Evolutionary conservation across 2,113 vertebrate species (phyloP).

Genomic region (Xenopus laevis): DNA sequence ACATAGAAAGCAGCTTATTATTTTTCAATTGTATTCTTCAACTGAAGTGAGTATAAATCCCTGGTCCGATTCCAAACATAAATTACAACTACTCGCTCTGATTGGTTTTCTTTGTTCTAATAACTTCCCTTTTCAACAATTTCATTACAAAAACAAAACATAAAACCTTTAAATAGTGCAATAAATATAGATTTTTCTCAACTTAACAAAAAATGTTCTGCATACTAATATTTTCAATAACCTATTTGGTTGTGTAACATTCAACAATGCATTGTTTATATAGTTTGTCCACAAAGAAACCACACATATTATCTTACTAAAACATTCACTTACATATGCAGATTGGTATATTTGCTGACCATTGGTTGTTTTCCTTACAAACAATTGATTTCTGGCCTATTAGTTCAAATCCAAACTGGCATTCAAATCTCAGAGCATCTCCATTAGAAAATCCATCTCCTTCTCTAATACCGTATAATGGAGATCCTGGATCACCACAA

Average conservation of each 20-base stretch:
- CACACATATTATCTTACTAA: background rate
- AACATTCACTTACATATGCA: constrained; percentile 90
- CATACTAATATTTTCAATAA: too few relatives aligned
- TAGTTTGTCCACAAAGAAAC: too few relatives aligned
- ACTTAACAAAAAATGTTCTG: too few relatives aligned
- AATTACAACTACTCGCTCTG: background rate
- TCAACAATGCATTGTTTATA: too few relatives aligned
- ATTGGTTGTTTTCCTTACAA: constrained; percentile 98
- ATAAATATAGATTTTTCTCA: too few relatives aligned
- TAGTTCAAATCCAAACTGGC: constrained; percentile 97
- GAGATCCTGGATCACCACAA: constrained; percentile 94
- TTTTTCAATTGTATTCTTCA: constrained; percentile 3
- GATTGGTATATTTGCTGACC: constrained; percentile 98
- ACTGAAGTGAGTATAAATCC: constrained; percentile 8
- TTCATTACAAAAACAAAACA: too few relatives aligned
- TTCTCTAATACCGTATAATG: constrained; percentile 90
- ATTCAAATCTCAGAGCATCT: constrained; percentile 92
- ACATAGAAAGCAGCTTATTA: constrained; percentile 11
- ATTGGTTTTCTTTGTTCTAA: constrained; percentile 20
- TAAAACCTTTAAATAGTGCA: too few relatives aligned
- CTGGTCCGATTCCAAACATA: too few relatives aligned
- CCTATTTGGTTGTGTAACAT: too few relatives aligned
- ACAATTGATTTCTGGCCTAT: constrained; percentile 95
- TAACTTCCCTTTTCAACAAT: background rate
- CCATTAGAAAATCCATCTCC: constrained; percentile 93